Evolutionary conservation across 2,797 vertebrate species (phyloP).

Genomic region (Sciurus carolinensis): DNA sequence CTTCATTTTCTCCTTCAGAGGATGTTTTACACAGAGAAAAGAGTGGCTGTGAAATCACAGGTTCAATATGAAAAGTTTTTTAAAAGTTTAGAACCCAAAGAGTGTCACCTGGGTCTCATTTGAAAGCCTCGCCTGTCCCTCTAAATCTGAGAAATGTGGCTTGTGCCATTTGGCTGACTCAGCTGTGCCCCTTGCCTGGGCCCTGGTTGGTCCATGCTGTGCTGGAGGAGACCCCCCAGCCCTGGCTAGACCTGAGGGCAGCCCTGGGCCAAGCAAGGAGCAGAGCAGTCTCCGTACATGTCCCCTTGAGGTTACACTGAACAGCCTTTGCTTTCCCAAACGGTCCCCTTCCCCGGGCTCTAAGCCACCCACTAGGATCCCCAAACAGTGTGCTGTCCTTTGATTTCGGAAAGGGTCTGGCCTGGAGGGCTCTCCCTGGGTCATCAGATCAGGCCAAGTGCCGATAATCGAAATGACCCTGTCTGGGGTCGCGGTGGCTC

Average conservation of each 20-base stretch:
- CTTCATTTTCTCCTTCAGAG: neutral
- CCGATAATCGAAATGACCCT: neutral
- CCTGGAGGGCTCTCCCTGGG: neutral
- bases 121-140: accelerated
- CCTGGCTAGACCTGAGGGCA: neutral
- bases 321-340: neutral
- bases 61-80: neutral
- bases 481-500: neutral
- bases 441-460: neutral
- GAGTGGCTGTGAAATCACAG: neutral
- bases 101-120: neutral
- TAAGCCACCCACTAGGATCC: neutral
- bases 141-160: no score
- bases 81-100: neutral
- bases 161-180: neutral
- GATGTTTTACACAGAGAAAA: neutral
- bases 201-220: neutral
- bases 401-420: neutral
- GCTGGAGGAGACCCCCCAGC: no score
- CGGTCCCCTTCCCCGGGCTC: neutral
- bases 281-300: neutral
- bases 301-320: neutral
- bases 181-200: neutral
- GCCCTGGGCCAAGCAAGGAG: neutral
- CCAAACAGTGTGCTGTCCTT: neutral